These are phyloP conservation scores for Wiebesia pumilae DNA, from an alignment of 1,140 invertebrate genomes.

Conservation along the genomic window DNA sequence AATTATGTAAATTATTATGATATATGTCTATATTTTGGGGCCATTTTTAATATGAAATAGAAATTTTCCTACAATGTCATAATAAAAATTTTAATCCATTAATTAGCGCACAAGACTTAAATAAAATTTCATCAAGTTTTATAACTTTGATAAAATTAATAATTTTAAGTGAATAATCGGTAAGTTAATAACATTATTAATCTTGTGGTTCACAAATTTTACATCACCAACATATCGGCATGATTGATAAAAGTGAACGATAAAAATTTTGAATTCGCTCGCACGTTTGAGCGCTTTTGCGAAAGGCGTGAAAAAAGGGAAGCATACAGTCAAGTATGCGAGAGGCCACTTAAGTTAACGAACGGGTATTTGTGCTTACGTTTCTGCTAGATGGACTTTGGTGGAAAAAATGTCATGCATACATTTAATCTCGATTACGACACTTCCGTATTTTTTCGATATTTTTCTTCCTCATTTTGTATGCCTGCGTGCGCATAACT, in stretches of 20 bases:
- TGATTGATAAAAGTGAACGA: neutral
- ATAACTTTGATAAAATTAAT: neutral
- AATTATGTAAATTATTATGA: neutral
- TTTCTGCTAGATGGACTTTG: neutral
- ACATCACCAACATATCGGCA: neutral
- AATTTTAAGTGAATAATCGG: neutral
- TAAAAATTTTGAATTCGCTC: neutral
- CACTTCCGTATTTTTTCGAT: neutral
- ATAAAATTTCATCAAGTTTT: neutral
- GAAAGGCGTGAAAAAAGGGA: constrained; percentile 17
- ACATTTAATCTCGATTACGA: constrained; percentile 24
- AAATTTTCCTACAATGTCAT: neutral
- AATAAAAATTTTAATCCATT: neutral
- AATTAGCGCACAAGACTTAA: neutral
- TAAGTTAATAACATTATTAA: no score
- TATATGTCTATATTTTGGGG: neutral
- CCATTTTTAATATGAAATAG: neutral
- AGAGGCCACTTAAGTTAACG: neutral
- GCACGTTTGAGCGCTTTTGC: no score
- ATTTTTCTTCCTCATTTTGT: constrained; percentile 1
- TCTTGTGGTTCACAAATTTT: neutral
- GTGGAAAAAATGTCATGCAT: constrained; percentile 22
- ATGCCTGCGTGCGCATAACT: neutral
- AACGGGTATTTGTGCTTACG: constrained; percentile 14
- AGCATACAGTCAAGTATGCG: neutral